phyloP scores from a whole-genome alignment of 2,113 vertebrate species.

The Pygoscelis antarcticus region DNA sequence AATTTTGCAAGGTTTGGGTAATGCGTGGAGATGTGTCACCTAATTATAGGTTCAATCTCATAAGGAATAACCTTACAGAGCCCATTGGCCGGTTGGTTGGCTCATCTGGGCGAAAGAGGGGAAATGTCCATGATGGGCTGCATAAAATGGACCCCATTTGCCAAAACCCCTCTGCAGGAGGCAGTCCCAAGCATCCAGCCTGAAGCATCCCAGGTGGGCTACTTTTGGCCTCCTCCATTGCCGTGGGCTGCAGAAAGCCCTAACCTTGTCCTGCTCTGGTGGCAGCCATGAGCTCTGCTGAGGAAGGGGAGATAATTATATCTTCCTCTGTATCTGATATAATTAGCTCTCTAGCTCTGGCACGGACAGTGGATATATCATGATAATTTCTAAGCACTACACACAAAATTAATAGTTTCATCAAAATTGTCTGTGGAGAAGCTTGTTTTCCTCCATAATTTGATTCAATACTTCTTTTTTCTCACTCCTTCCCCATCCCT shows the following conservation, averaged over 20 bases:
- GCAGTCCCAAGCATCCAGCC: background rate
- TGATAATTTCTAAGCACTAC: background rate
- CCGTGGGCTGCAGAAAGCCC: background rate
- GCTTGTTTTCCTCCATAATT: background rate
- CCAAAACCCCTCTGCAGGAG: background rate
- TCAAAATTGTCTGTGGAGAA: background rate
- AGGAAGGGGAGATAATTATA: background rate
- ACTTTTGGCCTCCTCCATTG: background rate
- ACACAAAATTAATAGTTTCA: background rate
- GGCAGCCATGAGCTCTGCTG: background rate
- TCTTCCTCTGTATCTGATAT: background rate
- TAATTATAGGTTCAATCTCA: background rate
- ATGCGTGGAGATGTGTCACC: background rate
- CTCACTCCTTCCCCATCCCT: background rate
- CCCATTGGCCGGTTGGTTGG: background rate
- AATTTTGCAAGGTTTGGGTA: background rate
- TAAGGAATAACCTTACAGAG: background rate
- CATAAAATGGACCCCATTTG: background rate
- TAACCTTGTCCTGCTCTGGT: background rate
- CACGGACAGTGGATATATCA: background rate
- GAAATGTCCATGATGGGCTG: background rate
- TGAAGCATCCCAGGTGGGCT: background rate
- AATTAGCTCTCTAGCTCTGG: background rate
- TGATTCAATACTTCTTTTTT: background rate
- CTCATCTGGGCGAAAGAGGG: background rate